phyloP scores from a whole-genome alignment of 2,113 vertebrate genomes.

The Gobio gobio region DNA sequence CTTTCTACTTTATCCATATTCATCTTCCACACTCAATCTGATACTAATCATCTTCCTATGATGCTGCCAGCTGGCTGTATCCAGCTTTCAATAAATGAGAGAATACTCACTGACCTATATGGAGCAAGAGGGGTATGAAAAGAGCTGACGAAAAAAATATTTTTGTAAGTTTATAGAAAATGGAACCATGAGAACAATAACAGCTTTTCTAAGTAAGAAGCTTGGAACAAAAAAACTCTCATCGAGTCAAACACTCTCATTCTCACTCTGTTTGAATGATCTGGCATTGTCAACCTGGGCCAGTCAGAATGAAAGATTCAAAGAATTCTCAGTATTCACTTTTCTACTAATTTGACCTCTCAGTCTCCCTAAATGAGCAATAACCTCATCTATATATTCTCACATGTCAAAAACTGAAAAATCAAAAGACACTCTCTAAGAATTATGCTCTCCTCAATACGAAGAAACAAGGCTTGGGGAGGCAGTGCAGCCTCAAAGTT shows the following conservation, averaged over 20 bases:
- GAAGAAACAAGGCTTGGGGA: slow-evolving; percentile 56
- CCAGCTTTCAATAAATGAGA: neutral
- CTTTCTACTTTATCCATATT: slow-evolving; percentile 3
- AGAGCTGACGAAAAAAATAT: neutral
- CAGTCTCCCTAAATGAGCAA: slow-evolving; percentile 70
- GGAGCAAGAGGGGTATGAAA: neutral
- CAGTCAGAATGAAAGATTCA: slow-evolving; percentile 74
- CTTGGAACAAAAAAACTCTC: neutral
- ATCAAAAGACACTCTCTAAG: slow-evolving; percentile 71
- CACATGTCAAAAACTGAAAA: slow-evolving; percentile 44
- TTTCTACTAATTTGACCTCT: slow-evolving; percentile 50
- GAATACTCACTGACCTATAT: neutral
- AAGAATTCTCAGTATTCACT: slow-evolving; percentile 64
- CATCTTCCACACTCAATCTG: neutral
- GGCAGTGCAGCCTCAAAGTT: slow-evolving; percentile 35
- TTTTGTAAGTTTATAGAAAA: neutral
- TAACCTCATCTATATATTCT: slow-evolving; percentile 51
- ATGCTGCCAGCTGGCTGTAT: neutral
- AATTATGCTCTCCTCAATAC: slow-evolving; percentile 59
- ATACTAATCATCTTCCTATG: neutral
- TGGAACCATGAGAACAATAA: neutral
- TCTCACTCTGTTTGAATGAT: slow-evolving; percentile 39
- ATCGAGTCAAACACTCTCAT: slow-evolving; percentile 11
- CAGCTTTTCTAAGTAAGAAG: slow-evolving; percentile 43
- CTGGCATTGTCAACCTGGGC: slow-evolving; percentile 55